Percentiles rank a stretch among this genome's conserved stretches.
Evolutionary conservation across 2,797 vertebrate species (phyloP).

Genomic region (Oryzias dopingdopingensis): DNA sequence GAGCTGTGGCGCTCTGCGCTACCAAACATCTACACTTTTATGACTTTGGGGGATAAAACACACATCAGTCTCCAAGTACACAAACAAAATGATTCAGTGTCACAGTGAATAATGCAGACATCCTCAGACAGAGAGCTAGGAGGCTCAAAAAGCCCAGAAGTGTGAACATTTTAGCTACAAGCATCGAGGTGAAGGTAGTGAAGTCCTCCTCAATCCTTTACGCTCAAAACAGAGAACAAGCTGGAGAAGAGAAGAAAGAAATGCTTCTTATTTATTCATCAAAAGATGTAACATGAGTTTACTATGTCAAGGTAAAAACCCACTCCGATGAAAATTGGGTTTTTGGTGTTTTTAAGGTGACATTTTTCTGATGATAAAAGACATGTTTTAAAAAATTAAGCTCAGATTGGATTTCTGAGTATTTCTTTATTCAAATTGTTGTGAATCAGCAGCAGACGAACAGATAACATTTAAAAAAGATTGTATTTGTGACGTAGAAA

Average conservation of each 20-base stretch:
- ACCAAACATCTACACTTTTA: neutral
- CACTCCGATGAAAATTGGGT: too few species aligned
- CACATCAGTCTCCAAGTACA: neutral
- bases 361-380: too few species aligned
- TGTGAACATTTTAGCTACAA: conserved; percentile 56
- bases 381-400: too few species aligned
- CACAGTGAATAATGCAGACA: conserved; percentile 27
- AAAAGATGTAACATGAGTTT: too few species aligned
- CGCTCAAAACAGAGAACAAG: conserved; percentile 57
- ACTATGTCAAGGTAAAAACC: too few species aligned
- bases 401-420: too few species aligned
- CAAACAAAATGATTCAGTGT: conserved; percentile 12
- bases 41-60: conserved; percentile 1
- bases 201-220: conserved; percentile 66
- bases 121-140: conserved; percentile 26
- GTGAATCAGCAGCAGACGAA: too few species aligned
- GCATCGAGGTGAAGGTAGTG: conserved; percentile 53
- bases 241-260: neutral
- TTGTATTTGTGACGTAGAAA: too few species aligned
- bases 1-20: neutral
- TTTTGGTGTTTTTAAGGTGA: too few species aligned
- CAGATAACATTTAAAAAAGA: too few species aligned
- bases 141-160: conserved; percentile 42
- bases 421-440: too few species aligned
- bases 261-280: too few species aligned